Evolutionary conservation across 2,888 invertebrate species (phyloP).

Genomic region (Epiblema foenella): DNA sequence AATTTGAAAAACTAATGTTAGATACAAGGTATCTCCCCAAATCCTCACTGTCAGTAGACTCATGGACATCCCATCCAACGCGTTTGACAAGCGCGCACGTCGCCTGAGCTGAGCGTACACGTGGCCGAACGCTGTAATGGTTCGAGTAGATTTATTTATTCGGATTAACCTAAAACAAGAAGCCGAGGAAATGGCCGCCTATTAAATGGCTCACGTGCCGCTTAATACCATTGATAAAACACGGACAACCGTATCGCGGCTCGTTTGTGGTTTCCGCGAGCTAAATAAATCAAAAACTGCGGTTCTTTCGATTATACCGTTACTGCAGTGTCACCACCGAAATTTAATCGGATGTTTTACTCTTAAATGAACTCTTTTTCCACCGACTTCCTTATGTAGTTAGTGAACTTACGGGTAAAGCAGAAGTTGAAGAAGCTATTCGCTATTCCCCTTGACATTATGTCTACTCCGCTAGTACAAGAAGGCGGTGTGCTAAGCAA

Average conservation of each 20-base stretch:
- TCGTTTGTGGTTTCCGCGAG: slow-evolving; percentile 14
- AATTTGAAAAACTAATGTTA: too few relatives aligned
- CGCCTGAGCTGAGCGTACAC: too few relatives aligned
- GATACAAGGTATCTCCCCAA: too few relatives aligned
- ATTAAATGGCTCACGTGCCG: slow-evolving; percentile 38
- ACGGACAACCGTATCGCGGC: slow-evolving; percentile 16
- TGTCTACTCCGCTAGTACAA: slow-evolving; percentile 43
- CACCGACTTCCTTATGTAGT: not conserved
- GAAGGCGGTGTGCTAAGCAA: slow-evolving; percentile 49
- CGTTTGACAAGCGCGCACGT: too few relatives aligned
- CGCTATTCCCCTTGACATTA: slow-evolving; percentile 69
- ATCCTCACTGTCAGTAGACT: too few relatives aligned
- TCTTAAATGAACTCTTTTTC: not conserved
- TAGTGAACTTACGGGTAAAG: not conserved
- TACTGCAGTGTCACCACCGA: slow-evolving; percentile 7
- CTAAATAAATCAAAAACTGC: slow-evolving; percentile 20
- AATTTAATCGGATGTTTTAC: not conserved
- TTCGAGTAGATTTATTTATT: slow-evolving; percentile 16
- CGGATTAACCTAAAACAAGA: slow-evolving; percentile 54
- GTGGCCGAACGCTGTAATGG: too few relatives aligned
- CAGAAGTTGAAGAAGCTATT: slow-evolving; percentile 50
- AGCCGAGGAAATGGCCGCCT: slow-evolving; percentile 49
- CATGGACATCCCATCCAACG: too few relatives aligned
- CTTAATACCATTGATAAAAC: slow-evolving; percentile 40
- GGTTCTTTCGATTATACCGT: slow-evolving; percentile 19